Evolutionary conservation across 2,888 invertebrate species (phyloP).

Genomic region (Folsomia manolachei): DNA sequence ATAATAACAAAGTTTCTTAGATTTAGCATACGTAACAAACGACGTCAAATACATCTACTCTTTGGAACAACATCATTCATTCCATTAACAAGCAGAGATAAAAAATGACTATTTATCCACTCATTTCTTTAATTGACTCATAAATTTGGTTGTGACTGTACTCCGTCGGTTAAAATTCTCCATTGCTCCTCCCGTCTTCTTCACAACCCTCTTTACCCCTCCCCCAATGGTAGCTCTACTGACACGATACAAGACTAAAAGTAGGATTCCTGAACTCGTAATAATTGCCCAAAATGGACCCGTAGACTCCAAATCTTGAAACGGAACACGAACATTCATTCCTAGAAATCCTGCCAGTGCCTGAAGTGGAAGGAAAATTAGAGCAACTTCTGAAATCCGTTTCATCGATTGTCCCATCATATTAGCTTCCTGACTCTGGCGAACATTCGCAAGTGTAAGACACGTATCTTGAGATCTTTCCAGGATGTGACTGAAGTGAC

Average conservation of each 20-base stretch:
- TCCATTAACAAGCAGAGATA: too few relatives aligned
- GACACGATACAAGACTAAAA: not conserved
- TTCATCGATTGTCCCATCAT: not conserved
- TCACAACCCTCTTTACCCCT: too few relatives aligned
- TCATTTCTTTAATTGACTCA: too few relatives aligned
- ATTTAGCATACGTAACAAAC: too few relatives aligned
- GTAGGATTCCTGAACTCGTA: not conserved
- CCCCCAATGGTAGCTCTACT: not conserved
- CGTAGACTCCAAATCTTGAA: not conserved
- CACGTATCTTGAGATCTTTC: not conserved
- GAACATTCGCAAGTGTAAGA: not conserved
- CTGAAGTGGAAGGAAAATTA: not conserved
- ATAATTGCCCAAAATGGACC: not conserved
- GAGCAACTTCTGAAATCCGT: not conserved
- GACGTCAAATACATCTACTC: too few relatives aligned
- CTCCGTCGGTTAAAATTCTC: too few relatives aligned
- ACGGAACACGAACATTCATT: not conserved
- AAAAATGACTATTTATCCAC: too few relatives aligned
- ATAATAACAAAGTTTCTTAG: too few relatives aligned
- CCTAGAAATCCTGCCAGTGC: conserved; percentile 1
- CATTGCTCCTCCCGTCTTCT: too few relatives aligned
- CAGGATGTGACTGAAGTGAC: not conserved
- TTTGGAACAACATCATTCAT: too few relatives aligned
- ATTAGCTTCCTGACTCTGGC: conserved; percentile 1
- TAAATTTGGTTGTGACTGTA: too few relatives aligned